Evolutionary conservation across 2,113 vertebrate genomes (phyloP).

Genomic region (Guaruba guarouba): DNA sequence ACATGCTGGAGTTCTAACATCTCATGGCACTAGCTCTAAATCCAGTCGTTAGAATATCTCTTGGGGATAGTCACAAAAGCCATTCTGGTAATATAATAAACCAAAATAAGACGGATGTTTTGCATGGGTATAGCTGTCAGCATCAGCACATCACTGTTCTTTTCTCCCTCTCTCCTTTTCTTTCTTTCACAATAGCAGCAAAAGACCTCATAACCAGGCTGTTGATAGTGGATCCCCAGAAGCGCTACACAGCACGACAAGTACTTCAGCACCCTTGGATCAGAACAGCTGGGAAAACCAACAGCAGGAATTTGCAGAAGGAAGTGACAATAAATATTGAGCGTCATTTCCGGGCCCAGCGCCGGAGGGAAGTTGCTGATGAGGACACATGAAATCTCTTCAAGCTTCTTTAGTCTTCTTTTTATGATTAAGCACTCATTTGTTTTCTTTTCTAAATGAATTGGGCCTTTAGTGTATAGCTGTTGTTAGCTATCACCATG

Average conservation of each 20-base stretch:
- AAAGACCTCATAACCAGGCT: slow-evolving; percentile 87
- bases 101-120: neutral
- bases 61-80: neutral
- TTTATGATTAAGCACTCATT: neutral
- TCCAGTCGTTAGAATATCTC: neutral
- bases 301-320: slow-evolving; percentile 62
- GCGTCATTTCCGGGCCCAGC: slow-evolving; percentile 62
- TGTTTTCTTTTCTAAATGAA: neutral
- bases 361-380: slow-evolving; percentile 1
- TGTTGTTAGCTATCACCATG: neutral
- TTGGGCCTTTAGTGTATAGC: neutral
- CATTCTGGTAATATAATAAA: neutral
- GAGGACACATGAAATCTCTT: neutral
- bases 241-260: slow-evolving; percentile 85
- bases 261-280: slow-evolving; percentile 90
- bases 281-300: slow-evolving; percentile 70
- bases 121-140: neutral
- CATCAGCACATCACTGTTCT: neutral
- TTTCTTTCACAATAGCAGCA: slow-evolving; percentile 70
- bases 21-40: neutral
- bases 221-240: slow-evolving; percentile 84
- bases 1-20: neutral
- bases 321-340: slow-evolving; percentile 72
- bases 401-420: neutral
- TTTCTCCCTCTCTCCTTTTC: neutral